Percentiles rank a stretch among this genome's conserved stretches.
These are phyloP conservation scores for Bryconaethiops microstoma DNA, from an alignment of 2,797 vertebrate genomes.

Conservation along the genomic window DNA sequence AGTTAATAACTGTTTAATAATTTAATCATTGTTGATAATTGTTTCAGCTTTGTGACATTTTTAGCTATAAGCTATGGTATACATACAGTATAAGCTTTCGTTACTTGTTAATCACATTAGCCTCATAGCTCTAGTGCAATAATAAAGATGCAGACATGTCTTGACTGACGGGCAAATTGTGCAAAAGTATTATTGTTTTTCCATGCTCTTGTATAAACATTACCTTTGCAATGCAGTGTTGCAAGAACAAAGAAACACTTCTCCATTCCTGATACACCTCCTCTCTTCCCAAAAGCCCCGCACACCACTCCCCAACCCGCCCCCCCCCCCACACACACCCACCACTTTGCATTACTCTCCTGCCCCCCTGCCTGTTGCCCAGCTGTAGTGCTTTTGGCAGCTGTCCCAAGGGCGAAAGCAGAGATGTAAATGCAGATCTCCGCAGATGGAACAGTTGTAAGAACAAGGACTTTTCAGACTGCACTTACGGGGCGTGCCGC, in stretches of 20 bases:
- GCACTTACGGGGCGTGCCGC: slow-evolving; percentile 51
- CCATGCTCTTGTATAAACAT: slow-evolving; percentile 14
- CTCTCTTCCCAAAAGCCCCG: not conserved
- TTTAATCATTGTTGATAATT: too few relatives aligned
- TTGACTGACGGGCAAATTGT: not conserved
- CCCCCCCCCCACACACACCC: not conserved
- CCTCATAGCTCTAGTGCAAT: too few relatives aligned
- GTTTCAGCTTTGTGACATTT: too few relatives aligned
- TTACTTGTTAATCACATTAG: too few relatives aligned
- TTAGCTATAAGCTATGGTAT: too few relatives aligned
- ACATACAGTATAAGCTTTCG: too few relatives aligned
- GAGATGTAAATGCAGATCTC: slow-evolving; percentile 60
- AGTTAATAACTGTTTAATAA: too few relatives aligned
- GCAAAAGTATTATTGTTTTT: not conserved
- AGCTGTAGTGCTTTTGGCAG: slow-evolving; percentile 55
- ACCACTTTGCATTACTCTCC: slow-evolving; percentile 30
- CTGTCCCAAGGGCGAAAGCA: slow-evolving; percentile 54
- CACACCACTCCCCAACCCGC: not conserved
- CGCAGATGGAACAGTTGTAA: slow-evolving; percentile 61
- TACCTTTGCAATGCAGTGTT: not conserved
- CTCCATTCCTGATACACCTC: not conserved
- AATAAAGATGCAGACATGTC: too few relatives aligned
- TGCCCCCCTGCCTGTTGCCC: slow-evolving; percentile 20
- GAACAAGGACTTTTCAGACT: slow-evolving; percentile 58
- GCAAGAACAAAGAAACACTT: not conserved